phyloP scores from a whole-genome alignment of 2,797 vertebrate species.

The Bufotes viridis region DNA sequence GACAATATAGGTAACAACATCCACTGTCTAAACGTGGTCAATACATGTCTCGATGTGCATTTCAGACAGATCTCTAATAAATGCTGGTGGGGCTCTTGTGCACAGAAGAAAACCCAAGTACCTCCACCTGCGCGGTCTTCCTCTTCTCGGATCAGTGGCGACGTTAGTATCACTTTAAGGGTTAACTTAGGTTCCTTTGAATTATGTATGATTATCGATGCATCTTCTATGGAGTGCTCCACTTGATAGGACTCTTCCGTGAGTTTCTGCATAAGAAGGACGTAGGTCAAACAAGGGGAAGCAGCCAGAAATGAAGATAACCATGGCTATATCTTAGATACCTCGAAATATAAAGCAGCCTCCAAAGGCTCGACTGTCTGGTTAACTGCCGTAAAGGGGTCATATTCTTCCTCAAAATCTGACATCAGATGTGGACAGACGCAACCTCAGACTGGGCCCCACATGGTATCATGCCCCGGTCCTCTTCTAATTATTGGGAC shows the following conservation, averaged over 20 bases:
- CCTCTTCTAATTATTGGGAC: too few relatives aligned
- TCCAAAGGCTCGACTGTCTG: too few relatives aligned
- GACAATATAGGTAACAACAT: constrained; percentile 28
- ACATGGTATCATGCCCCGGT: too few relatives aligned
- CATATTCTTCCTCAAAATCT: too few relatives aligned
- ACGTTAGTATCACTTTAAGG: constrained; percentile 95
- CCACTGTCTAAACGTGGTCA: constrained; percentile 56
- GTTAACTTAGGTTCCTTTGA: constrained; percentile 90
- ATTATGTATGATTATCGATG: constrained; percentile 90
- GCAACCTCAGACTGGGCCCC: too few relatives aligned
- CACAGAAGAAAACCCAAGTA: constrained; percentile 66
- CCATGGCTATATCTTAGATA: too few relatives aligned
- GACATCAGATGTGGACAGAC: too few relatives aligned
- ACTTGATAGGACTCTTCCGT: constrained; percentile 94
- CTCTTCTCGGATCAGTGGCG: constrained; percentile 91
- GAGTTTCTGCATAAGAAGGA: constrained; percentile 86
- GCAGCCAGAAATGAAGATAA: not conserved
- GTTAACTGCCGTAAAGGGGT: too few relatives aligned
- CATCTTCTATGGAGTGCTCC: constrained; percentile 85
- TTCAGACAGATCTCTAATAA: constrained; percentile 49
- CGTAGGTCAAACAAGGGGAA: constrained; percentile 5
- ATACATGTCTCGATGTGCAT: constrained; percentile 7
- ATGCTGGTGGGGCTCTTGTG: not conserved
- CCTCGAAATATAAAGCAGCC: too few relatives aligned
- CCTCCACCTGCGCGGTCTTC: constrained; percentile 83